A percentile compares a stretch with the other conserved stretches of the same genome.
Conservation (phyloP, 2,797 vertebrate genomes). For the Apogon talboti region DNA sequence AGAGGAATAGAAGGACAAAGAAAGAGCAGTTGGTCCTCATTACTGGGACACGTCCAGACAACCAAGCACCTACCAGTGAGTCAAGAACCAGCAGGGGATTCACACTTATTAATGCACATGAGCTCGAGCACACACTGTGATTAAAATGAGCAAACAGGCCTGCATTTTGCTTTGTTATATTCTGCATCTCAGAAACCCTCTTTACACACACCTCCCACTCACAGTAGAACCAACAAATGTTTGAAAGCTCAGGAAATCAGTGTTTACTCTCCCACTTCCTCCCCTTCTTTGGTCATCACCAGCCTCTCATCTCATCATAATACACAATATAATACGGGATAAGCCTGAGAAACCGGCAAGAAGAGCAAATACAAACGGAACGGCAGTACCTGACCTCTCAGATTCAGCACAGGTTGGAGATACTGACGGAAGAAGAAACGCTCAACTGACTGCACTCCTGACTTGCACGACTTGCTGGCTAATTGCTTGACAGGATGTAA, state of each 20-base stretch:
- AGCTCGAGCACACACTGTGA: constrained; percentile 23
- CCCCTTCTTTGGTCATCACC: constrained; percentile 50
- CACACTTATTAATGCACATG: constrained; percentile 24
- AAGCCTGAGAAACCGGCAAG: constrained; percentile 40
- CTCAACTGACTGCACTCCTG: constrained; percentile 12
- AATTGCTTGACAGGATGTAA: constrained; percentile 37
- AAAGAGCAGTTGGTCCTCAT: constrained; percentile 41
- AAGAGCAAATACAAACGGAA: constrained; percentile 31
- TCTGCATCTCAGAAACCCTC: constrained; percentile 43
- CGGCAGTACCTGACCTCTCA: neutral
- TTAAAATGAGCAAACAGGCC: constrained; percentile 34
- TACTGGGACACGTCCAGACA: constrained; percentile 51
- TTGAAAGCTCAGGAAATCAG: constrained; percentile 42
- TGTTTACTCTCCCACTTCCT: constrained; percentile 61
- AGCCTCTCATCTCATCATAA: constrained; percentile 37
- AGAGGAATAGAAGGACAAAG: constrained; percentile 5
- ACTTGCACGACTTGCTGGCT: constrained; percentile 28
- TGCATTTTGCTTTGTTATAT: constrained; percentile 30
- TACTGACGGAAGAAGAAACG: constrained; percentile 30
- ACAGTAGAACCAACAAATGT: constrained; percentile 35
- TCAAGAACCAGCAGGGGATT: constrained; percentile 20
- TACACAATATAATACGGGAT: constrained; percentile 37
- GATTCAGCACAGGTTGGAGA: constrained; percentile 15
- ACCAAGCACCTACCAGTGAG: constrained; percentile 36
- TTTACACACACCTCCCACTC: constrained; percentile 57